Base-by-base conservation (phyloP, 2,797 vertebrate genomes). In the Helarctos malayanus region DNA sequence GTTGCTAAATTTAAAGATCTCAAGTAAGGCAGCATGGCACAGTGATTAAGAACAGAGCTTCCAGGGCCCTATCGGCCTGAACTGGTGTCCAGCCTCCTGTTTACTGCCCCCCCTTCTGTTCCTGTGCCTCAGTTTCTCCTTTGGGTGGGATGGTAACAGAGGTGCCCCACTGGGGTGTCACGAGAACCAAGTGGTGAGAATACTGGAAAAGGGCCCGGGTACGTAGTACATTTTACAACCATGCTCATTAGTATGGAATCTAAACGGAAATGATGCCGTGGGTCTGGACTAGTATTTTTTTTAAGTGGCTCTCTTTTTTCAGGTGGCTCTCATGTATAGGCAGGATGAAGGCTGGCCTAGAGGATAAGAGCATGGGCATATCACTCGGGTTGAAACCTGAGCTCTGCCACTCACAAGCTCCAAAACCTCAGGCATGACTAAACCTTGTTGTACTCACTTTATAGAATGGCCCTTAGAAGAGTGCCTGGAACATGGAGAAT, bases 1-100 rank as follows among this genome's bases (percentile, higher is more conserved):
- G 25, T 23, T 52, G 54, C 41, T 81, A 52, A 45, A 75, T 27
- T 29, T 76, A 12, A 90, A 76, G 54, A 25, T 86, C 65, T 76
- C 54, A 6, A 52, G 27, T 41, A 59, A 80, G 57, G 23, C 16
- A 86, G 41, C 2, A 3, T 12, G 16, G 41, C 2, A 7, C 23
- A 23, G 1, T 8, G 32, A 45, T 32, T 38, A 47, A 9, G 18
- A 29, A 16, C 25, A 38, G 11, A 59, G n/a, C 9, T n/a, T 54
- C 9, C 4, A 2, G 7, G 41, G 19, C 9, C 9, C 25, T 15
- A 11, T 12, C 1, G 15, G 19, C 29, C 21, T 7, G 35, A 35
- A 25, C 80, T 65, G 38, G 54, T 41, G 38, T 14, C 32, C 8
- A 4, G 52, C 18, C 45, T 18, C 21, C 5, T 27, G 19, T 14